Evolutionary conservation across 2,888 invertebrate species (phyloP), one percentile per base, ranked within the genome.

Genomic region (Trachelus tabidus): DNA sequence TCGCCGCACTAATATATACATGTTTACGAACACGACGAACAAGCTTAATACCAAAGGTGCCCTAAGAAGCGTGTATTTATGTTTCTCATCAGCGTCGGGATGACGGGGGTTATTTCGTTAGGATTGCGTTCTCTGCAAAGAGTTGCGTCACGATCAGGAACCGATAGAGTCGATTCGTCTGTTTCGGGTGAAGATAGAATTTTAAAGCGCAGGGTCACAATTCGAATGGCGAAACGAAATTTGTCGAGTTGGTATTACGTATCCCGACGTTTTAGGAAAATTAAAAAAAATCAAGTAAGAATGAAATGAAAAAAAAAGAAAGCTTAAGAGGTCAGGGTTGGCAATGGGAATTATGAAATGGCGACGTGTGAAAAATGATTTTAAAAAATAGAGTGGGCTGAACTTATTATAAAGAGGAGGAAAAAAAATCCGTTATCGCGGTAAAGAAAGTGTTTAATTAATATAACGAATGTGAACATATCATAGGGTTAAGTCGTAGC

Each of bases 21-120:
- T 92, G 92, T 92, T 68, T 77, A 56, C 56, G 56, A 56, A 85
- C 83, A 83, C 84, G 92, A 93, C 93, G 93, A 93, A 94, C 95
- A 95, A 95, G 95, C 95, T 95, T 94, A 94, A 95, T 95, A 96
- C 95, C 96, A 96, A 96, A 96, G 95, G 95, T 96, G 95, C 96
- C 96, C 95, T 95, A 94, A 94, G 93, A 94, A 93, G 92, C 92
- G 92, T 90, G 90, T 91, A 91, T 90, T 93, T 94, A 93, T 93
- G 93, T 93, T 93, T 93, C 93, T 89, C 87, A 90, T 90, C 88
- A 89, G 89, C 86, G 83, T 86, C 86, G 86, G 86, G 85, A 87
- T 84, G 81, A 83, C 82, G 82, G 83, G 79, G 79, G 85, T 56
- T 85, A 86, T 88, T 88, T 90, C 90, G 87, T 90, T 89, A 85